Percentiles rank a stretch among this genome's conserved stretches.
Evolutionary conservation across 2,888 invertebrate genomes (phyloP).

Genomic region (Drosophila antonietae): DNA sequence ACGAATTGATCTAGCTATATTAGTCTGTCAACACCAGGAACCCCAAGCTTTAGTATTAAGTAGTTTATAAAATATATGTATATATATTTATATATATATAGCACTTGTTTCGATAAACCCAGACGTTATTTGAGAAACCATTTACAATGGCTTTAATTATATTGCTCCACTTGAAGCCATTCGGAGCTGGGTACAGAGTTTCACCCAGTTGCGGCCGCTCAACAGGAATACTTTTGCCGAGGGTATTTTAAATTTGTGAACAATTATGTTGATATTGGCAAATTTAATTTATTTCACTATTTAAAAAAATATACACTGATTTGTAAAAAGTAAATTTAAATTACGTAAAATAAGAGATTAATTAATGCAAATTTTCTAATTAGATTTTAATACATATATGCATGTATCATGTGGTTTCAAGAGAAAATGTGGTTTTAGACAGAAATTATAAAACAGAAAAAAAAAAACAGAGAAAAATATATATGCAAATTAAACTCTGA

Average conservation of each 20-base stretch:
- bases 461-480: too few species aligned
- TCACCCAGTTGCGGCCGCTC: not conserved
- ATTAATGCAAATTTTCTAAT: too few species aligned
- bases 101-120: not conserved
- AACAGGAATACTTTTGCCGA: not conserved
- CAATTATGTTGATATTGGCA: not conserved
- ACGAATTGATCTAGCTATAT: not conserved
- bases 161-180: not conserved
- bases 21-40: not conserved
- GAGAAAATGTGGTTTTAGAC: too few species aligned
- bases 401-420: too few species aligned
- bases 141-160: not conserved
- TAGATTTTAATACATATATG: too few species aligned
- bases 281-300: too few species aligned
- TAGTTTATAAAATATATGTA: not conserved
- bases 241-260: not conserved
- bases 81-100: not conserved
- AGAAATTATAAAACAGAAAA: too few species aligned
- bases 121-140: not conserved
- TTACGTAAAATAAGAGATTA: too few species aligned
- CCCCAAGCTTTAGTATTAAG: not conserved
- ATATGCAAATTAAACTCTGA: not conserved
- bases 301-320: too few species aligned
- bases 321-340: too few species aligned
- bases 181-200: not conserved